phyloP scores from a whole-genome alignment of 2,888 invertebrate species.

The Pocota personata region DNA sequence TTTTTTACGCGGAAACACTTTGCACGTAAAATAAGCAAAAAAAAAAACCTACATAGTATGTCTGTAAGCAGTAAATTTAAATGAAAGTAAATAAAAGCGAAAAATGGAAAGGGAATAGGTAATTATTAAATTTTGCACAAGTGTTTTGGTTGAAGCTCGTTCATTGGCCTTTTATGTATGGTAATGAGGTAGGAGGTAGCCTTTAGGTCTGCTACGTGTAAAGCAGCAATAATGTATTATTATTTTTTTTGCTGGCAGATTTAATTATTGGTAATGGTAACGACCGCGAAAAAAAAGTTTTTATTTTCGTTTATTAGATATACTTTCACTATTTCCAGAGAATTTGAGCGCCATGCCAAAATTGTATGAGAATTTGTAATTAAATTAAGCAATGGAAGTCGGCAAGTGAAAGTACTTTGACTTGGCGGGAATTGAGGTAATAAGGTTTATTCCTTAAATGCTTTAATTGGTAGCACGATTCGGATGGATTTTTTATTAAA shows the following conservation, averaged over 20 bases:
- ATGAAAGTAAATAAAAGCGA: neutral
- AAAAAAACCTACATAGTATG: no score
- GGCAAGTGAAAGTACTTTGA: slow-evolving; percentile 13
- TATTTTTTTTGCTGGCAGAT: neutral
- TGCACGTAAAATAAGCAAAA: neutral
- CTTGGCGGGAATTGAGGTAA: neutral
- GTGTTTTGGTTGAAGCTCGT: neutral
- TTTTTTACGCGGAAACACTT: neutral
- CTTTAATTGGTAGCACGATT: neutral
- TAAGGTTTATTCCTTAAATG: no score
- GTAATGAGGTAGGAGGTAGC: slow-evolving; percentile 17
- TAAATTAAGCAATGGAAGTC: slow-evolving; percentile 2
- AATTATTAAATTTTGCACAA: slow-evolving; percentile 12
- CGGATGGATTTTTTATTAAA: neutral
- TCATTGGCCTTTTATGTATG: neutral
- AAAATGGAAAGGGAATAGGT: neutral
- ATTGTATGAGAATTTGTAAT: slow-evolving; percentile 7
- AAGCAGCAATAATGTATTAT: neutral
- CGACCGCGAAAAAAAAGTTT: neutral
- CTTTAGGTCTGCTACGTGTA: neutral
- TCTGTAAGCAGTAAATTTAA: neutral
- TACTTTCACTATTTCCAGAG: slow-evolving; percentile 28
- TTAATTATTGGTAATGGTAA: neutral
- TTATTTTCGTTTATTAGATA: neutral
- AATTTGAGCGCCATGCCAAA: neutral